Conservation (phyloP, 2,888 invertebrate genomes). For the Agriotes lineatus region DNA sequence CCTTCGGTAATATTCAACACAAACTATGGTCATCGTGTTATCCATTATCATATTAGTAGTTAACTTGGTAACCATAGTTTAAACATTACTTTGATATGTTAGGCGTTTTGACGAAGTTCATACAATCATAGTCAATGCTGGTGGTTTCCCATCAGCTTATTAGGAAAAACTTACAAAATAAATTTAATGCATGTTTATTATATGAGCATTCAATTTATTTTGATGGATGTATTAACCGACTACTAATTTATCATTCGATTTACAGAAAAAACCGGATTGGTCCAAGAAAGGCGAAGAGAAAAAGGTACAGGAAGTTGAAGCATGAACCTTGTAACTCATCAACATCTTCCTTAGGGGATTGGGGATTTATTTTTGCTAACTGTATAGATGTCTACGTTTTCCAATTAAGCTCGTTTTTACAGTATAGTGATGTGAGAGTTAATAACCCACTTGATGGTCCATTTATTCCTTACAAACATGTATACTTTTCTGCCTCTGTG, state of each 20-base stretch:
- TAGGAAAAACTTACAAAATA: no score
- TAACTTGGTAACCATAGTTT: no score
- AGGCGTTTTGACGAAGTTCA: no score
- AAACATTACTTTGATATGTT: no score
- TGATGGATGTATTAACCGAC: no score
- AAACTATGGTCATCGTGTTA: no score
- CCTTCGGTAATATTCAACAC: no score
- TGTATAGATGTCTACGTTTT: background rate
- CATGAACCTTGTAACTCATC: constrained; percentile 69
- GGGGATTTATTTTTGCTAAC: background rate
- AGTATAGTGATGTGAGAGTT: background rate
- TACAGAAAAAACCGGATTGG: constrained; percentile 95
- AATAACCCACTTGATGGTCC: background rate
- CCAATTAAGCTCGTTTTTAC: background rate
- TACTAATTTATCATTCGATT: constrained; percentile 50
- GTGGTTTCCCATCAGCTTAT: no score
- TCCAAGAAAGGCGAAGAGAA: constrained; percentile 91
- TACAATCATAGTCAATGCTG: no score
- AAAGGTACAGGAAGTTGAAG: constrained; percentile 89
- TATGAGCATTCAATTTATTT: no score
- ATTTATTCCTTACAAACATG: background rate
- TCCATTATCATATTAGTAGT: no score
- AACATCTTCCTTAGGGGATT: background rate
- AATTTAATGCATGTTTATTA: no score
- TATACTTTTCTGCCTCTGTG: background rate